phyloP scores from a whole-genome alignment of 2,888 invertebrate genomes.

The Liodrosophila aerea region DNA sequence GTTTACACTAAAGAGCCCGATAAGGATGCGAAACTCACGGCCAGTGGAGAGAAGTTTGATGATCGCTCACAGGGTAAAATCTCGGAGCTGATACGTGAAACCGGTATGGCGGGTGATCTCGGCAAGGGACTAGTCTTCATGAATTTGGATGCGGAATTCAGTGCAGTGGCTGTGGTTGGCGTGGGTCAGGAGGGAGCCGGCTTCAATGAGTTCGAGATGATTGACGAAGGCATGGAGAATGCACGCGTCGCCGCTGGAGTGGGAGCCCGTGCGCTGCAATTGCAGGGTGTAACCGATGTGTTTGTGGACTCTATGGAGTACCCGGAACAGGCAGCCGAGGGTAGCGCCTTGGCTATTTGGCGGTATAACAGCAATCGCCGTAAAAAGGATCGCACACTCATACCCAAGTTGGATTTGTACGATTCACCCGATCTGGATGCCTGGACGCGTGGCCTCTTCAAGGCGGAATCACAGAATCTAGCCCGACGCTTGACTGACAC shows the following conservation, averaged over 20 bases:
- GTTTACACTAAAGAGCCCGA: conserved; percentile 83
- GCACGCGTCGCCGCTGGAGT: conserved; percentile 87
- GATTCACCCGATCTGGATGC: conserved; percentile 84
- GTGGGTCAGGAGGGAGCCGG: conserved; percentile 86
- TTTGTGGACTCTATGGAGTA: conserved; percentile 86
- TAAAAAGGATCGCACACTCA: conserved; percentile 81
- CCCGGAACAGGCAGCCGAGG: conserved; percentile 87
- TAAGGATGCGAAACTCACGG: conserved; percentile 82
- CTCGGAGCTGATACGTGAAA: conserved; percentile 82
- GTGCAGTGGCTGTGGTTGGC: conserved; percentile 87
- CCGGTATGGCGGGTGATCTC: conserved; percentile 68
- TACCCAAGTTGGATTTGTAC: conserved; percentile 84
- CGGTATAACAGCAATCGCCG: conserved; percentile 85
- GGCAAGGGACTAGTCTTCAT: conserved; percentile 83
- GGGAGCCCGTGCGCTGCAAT: conserved; percentile 83
- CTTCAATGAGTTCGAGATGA: conserved; percentile 86
- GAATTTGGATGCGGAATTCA: conserved; percentile 85
- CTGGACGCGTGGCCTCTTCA: conserved; percentile 87
- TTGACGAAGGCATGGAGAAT: conserved; percentile 88
- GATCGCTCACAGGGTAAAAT: conserved; percentile 83
- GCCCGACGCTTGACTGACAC: conserved; percentile 87
- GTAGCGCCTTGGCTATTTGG: conserved; percentile 84
- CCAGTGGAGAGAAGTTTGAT: conserved; percentile 83
- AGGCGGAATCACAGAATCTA: conserved; percentile 89
- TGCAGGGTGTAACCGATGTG: conserved; percentile 84